Evolutionary conservation across 1,140 invertebrate species (phyloP).

Genomic region (Homarus americanus): DNA sequence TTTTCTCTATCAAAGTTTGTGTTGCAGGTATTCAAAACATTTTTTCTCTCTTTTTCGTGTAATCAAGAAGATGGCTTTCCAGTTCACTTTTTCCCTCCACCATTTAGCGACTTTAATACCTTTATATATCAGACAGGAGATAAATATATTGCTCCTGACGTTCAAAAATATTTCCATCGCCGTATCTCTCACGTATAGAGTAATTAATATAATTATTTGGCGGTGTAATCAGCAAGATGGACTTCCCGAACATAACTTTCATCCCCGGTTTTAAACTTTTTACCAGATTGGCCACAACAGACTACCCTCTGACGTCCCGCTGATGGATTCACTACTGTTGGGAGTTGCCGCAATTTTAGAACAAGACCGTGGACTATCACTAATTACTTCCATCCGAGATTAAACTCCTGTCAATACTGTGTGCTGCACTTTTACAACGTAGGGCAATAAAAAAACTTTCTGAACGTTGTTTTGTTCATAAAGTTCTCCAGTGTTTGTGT

Average conservation of each 20-base stretch:
- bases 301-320: not conserved
- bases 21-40: not conserved
- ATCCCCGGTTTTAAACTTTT: not conserved
- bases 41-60: not conserved
- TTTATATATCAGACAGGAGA: too few relatives aligned
- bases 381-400: conserved; percentile 4
- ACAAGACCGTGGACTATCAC: not conserved
- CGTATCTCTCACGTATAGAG: not conserved
- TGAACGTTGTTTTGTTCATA: not conserved
- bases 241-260: not conserved
- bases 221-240: not conserved
- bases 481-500: not conserved
- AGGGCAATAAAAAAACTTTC: conserved; percentile 3
- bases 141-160: too few relatives aligned
- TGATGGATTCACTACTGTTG: not conserved
- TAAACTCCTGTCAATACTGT: conserved; percentile 14
- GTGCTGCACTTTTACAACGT: not conserved
- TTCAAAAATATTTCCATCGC: too few relatives aligned
- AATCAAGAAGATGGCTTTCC: not conserved
- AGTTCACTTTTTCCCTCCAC: not conserved
- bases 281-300: not conserved
- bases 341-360: not conserved
- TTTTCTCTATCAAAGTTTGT: not conserved
- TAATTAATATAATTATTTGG: conserved; percentile 2
- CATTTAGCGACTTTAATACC: not conserved